Percentiles rank a stretch among this genome's conserved stretches.
Conservation (phyloP, 2,888 invertebrate species). For the Scaeva pyrastri region DNA sequence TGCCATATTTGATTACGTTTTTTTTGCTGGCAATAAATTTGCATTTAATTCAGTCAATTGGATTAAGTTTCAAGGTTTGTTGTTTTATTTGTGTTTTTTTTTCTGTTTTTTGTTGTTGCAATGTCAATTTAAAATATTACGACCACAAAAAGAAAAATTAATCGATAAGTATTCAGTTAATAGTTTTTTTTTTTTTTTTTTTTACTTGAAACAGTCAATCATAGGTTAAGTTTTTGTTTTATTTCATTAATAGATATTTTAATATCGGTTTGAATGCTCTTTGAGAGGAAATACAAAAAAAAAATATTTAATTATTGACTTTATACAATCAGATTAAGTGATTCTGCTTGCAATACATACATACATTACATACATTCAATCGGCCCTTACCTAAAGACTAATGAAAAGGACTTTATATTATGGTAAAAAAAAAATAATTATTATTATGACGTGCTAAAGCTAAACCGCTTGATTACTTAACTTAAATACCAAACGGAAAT, state of each 20-base stretch:
- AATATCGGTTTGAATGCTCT: background rate
- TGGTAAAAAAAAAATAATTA: too few species aligned
- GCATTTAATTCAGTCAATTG: constrained; percentile 21
- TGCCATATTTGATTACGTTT: background rate
- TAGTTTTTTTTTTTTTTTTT: background rate
- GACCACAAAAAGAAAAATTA: background rate
- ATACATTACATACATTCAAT: too few species aligned
- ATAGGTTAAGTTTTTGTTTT: background rate
- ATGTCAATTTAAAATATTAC: background rate
- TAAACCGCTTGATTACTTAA: too few species aligned
- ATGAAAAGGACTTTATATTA: too few species aligned
- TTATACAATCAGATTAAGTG: too few species aligned
- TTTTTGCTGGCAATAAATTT: constrained; percentile 11
- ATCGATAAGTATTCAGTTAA: background rate
- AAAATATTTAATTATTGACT: background rate
- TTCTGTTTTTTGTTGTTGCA: background rate
- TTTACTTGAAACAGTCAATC: background rate
- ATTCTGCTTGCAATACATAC: too few species aligned
- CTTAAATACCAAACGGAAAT: too few species aligned
- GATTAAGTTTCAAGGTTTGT: constrained; percentile 19
- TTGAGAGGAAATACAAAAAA: background rate
- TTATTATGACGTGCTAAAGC: too few species aligned
- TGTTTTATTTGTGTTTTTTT: background rate
- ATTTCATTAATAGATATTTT: background rate
- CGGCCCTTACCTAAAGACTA: too few species aligned